These are phyloP conservation scores for Gonatopus flavifemur DNA, from an alignment of 1,140 invertebrate species.

Conservation along the genomic window DNA sequence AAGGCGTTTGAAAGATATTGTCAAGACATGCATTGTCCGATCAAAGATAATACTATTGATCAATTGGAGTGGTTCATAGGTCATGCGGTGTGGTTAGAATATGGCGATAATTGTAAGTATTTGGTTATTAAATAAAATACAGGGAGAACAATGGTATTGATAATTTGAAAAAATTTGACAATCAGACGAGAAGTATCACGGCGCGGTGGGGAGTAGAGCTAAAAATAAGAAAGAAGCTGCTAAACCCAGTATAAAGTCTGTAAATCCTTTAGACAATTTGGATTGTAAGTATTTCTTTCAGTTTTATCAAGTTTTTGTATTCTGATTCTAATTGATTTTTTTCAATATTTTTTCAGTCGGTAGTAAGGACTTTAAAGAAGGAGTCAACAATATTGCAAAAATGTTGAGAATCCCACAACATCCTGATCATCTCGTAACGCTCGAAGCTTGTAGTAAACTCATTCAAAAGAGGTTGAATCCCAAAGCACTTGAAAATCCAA, in stretches of 20 bases:
- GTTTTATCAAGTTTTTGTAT: slow-evolving; percentile 13
- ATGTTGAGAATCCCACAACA: slow-evolving; percentile 79
- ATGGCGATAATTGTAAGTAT: slow-evolving; percentile 75
- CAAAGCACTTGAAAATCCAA: slow-evolving; percentile 67
- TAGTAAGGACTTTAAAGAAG: slow-evolving; percentile 79
- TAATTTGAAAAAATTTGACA: slow-evolving; percentile 15
- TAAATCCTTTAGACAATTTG: slow-evolving; percentile 81
- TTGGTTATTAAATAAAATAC: slow-evolving; percentile 11
- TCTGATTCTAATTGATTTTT: too few relatives aligned
- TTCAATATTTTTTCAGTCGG: slow-evolving; percentile 67
- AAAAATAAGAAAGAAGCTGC: slow-evolving; percentile 58
- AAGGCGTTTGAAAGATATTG: slow-evolving; percentile 77
- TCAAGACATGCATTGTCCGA: slow-evolving; percentile 69
- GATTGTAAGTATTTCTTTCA: slow-evolving; percentile 71
- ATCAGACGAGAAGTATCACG: slow-evolving; percentile 73
- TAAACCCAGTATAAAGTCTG: slow-evolving; percentile 69
- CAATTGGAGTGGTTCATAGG: slow-evolving; percentile 86
- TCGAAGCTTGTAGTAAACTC: slow-evolving; percentile 74
- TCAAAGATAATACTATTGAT: slow-evolving; percentile 57
- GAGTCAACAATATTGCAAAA: slow-evolving; percentile 75
- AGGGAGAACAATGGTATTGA: neutral
- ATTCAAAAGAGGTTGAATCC: slow-evolving; percentile 68
- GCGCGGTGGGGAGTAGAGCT: slow-evolving; percentile 64
- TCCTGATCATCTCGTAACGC: slow-evolving; percentile 76
- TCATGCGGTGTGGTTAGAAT: slow-evolving; percentile 80